These are phyloP conservation scores for Andricus quercusramuli DNA, from an alignment of 2,888 invertebrate genomes.

Conservation along the genomic window DNA sequence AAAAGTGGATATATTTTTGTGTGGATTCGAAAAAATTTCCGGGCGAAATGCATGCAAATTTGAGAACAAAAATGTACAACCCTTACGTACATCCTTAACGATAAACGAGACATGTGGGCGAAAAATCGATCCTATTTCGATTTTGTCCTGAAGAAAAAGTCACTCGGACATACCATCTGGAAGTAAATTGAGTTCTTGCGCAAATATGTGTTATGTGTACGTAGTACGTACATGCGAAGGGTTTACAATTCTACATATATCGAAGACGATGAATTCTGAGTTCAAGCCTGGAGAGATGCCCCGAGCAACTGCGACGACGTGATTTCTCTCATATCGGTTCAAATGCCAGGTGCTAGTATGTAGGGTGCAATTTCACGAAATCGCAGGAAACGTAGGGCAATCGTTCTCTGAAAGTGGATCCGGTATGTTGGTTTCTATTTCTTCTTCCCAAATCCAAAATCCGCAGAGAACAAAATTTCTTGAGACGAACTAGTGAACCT, in stretches of 20 bases:
- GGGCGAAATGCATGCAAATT: too few species aligned
- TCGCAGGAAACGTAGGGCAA: slow-evolving; percentile 27
- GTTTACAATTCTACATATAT: slow-evolving; percentile 1
- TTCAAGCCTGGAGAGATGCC: slow-evolving; percentile 3
- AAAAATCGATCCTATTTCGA: neutral
- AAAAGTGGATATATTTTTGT: too few species aligned
- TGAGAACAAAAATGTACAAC: too few species aligned
- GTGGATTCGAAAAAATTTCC: too few species aligned
- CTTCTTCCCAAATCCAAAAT: neutral
- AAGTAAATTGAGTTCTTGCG: slow-evolving; percentile 35
- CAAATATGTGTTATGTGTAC: slow-evolving; percentile 10
- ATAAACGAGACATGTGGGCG: neutral
- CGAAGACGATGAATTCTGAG: slow-evolving; percentile 8
- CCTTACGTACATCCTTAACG: too few species aligned
- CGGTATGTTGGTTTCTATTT: slow-evolving; percentile 1
- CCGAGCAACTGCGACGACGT: slow-evolving; percentile 34
- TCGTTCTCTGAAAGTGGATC: slow-evolving; percentile 30
- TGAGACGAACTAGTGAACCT: too few species aligned
- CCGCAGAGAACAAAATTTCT: too few species aligned
- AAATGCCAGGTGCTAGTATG: slow-evolving; percentile 24
- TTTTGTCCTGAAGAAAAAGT: neutral
- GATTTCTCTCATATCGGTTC: slow-evolving; percentile 22
- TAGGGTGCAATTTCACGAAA: slow-evolving; percentile 32
- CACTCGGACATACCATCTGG: slow-evolving; percentile 9
- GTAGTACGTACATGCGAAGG: neutral